Evolutionary conservation across 2,888 invertebrate genomes (phyloP).

Genomic region (Zhuqinia jingwanae): DNA sequence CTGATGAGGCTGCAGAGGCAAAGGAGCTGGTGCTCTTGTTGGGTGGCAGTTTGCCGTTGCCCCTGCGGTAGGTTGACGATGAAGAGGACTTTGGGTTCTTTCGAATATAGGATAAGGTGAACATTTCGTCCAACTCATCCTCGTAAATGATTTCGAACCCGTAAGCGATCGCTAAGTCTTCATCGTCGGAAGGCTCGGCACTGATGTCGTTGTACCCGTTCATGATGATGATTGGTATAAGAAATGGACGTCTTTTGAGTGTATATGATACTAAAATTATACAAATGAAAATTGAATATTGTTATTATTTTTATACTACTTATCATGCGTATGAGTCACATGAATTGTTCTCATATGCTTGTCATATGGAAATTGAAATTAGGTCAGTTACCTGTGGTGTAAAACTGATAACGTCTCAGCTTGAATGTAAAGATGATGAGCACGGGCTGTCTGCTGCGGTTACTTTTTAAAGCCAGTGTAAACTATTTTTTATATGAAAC

Average conservation of each 20-base stretch:
- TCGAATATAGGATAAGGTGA: constrained; percentile 17
- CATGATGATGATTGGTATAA: constrained; percentile 63
- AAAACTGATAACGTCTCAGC: constrained; percentile 45
- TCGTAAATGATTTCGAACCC: constrained; percentile 62
- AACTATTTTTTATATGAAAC: constrained; percentile 4
- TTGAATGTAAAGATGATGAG: constrained; percentile 39
- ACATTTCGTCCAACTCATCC: constrained; percentile 42
- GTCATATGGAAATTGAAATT: not conserved
- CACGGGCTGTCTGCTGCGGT: constrained; percentile 22
- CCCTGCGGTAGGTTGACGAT: constrained; percentile 10
- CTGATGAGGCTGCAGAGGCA: constrained; percentile 26
- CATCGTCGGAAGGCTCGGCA: constrained; percentile 51
- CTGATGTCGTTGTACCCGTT: constrained; percentile 59
- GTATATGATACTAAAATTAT: constrained; percentile 48
- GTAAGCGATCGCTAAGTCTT: constrained; percentile 59
- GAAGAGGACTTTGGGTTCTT: not conserved
- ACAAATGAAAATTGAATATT: too few species aligned
- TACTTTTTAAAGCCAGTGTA: constrained; percentile 61
- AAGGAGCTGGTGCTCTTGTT: constrained; percentile 2
- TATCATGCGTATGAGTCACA: too few species aligned
- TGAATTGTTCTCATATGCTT: too few species aligned
- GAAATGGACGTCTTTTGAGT: constrained; percentile 49
- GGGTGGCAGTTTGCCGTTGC: constrained; percentile 1
- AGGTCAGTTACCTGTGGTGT: constrained; percentile 20
- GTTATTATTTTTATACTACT: too few species aligned